These are phyloP conservation scores for Thamnophis elegans DNA, from an alignment of 2,797 vertebrate genomes.

Conservation along the genomic window DNA sequence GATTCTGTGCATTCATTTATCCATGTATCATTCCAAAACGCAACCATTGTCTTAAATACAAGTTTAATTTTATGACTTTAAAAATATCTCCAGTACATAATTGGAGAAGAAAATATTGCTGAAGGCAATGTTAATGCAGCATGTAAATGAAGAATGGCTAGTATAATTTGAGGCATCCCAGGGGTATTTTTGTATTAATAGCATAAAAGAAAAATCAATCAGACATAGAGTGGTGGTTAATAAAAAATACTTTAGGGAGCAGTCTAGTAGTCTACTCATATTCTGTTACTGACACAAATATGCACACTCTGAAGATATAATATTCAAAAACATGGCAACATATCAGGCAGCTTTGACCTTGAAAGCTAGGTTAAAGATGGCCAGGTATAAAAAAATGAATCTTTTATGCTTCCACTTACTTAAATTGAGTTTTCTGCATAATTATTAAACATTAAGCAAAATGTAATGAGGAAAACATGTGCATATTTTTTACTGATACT, in stretches of 20 bases:
- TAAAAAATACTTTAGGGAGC: slow-evolving; percentile 47
- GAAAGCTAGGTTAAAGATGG: background rate
- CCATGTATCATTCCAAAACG: background rate
- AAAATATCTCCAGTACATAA: background rate
- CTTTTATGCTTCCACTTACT: background rate
- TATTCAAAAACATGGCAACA: background rate
- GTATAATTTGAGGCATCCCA: slow-evolving; percentile 46
- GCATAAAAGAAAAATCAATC: slow-evolving; percentile 66
- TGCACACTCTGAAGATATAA: slow-evolving; percentile 31
- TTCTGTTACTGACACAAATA: slow-evolving; percentile 38
- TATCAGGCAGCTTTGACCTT: background rate
- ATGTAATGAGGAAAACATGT: background rate
- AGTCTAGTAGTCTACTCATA: slow-evolving; percentile 41
- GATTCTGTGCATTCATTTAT: background rate
- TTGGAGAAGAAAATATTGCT: slow-evolving; percentile 23
- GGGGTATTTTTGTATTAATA: slow-evolving; percentile 49
- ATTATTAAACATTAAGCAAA: background rate
- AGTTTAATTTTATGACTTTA: background rate
- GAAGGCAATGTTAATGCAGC: slow-evolving; percentile 20
- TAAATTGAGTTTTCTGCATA: background rate
- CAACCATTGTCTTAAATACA: background rate
- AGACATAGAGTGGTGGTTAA: slow-evolving; percentile 42
- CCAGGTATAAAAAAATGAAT: background rate
- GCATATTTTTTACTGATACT: background rate
- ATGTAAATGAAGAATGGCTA: slow-evolving; percentile 11